Evolutionary conservation across 2,888 invertebrate species (phyloP).

Genomic region (Antitype chi): DNA sequence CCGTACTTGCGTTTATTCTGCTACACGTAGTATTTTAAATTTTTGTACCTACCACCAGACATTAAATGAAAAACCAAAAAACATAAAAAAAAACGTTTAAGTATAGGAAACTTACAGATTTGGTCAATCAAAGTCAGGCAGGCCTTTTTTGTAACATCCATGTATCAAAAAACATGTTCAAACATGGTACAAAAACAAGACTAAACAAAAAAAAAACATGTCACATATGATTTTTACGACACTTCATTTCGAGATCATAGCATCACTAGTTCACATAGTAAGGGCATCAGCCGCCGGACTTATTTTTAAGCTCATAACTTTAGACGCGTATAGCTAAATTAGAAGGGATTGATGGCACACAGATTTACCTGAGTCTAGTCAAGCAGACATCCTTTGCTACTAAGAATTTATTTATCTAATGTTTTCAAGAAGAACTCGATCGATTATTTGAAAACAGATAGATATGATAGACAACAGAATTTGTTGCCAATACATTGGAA

Average conservation of each 20-base stretch:
- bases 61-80: too few species aligned
- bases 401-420: constrained; percentile 11
- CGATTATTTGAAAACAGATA: background rate
- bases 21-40: too few species aligned
- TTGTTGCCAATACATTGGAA: background rate
- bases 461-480: too few species aligned
- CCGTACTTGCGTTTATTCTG: too few species aligned
- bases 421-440: background rate
- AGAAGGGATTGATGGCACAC: constrained; percentile 79
- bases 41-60: too few species aligned
- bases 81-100: too few species aligned
- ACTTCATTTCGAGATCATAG: constrained; percentile 33
- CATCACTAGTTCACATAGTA: constrained; percentile 65
- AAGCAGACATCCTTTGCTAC: constrained; percentile 36
- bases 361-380: constrained; percentile 70
- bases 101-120: too few species aligned
- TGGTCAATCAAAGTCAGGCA: too few species aligned
- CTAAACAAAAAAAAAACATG: constrained; percentile 1
- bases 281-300: constrained; percentile 73
- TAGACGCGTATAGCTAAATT: constrained; percentile 79
- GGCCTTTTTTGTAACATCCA: background rate
- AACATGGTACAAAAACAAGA: background rate
- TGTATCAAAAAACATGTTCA: background rate
- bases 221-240: background rate
- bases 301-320: constrained; percentile 82